A percentile compares a stretch with the other conserved stretches of the same genome.
Evolutionary conservation across 1,140 invertebrate genomes (phyloP).

Genomic region (Holcopasites calliopsidis): DNA sequence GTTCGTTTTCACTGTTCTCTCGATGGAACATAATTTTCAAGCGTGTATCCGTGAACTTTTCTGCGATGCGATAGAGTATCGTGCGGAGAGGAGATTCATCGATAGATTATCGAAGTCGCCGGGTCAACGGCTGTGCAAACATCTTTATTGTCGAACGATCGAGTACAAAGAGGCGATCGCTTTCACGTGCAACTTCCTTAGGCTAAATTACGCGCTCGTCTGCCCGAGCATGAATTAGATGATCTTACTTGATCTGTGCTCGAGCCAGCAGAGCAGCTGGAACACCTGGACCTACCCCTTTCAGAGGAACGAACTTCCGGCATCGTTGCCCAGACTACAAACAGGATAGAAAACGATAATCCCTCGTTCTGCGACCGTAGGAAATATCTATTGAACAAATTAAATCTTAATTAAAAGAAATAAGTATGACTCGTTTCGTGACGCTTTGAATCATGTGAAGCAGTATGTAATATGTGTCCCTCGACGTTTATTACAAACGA

Average conservation of each 20-base stretch:
- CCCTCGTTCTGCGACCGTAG: no score
- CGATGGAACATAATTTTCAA: background rate
- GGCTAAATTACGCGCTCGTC: constrained; percentile 24
- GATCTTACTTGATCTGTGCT: background rate
- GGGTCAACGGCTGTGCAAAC: constrained; percentile 36
- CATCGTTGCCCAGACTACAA: background rate
- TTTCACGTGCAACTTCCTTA: constrained; percentile 29
- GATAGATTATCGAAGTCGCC: constrained; percentile 28
- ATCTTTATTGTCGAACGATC: constrained; percentile 41
- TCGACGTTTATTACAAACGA: no score
- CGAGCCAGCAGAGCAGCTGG: background rate
- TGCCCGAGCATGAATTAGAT: constrained; percentile 14
- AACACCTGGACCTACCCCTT: background rate
- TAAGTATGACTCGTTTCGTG: no score
- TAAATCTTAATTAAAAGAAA: no score
- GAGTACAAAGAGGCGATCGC: constrained; percentile 18
- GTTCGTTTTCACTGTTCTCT: background rate
- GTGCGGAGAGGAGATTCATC: background rate
- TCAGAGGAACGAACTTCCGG: background rate
- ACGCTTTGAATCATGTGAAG: no score
- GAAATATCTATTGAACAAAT: no score
- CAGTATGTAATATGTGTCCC: no score
- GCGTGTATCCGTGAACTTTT: constrained; percentile 27
- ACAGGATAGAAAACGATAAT: no score
- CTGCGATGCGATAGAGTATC: constrained; percentile 9